Percentiles rank a stretch among this genome's conserved stretches.
phyloP scores from a whole-genome alignment of 2,113 vertebrate genomes.

The Thunnus thynnus region DNA sequence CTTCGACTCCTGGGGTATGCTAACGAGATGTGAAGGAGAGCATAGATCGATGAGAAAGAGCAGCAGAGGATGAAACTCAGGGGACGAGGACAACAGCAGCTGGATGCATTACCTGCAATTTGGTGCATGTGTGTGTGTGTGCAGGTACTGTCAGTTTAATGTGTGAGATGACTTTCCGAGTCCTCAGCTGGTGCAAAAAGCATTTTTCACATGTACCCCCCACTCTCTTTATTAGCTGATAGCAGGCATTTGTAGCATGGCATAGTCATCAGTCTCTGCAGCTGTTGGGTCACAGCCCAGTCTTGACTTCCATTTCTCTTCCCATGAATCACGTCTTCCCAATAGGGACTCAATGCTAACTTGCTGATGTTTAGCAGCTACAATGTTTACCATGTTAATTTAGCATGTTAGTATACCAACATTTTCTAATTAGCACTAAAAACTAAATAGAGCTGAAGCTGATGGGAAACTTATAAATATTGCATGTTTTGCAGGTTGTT shows the following conservation, averaged over 20 bases:
- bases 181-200: conserved; percentile 38
- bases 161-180: conserved; percentile 42
- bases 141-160: conserved; percentile 50
- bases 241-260: conserved; percentile 78
- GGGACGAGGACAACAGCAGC: conserved; percentile 46
- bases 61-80: conserved; percentile 59
- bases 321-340: conserved; percentile 7
- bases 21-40: conserved; percentile 61
- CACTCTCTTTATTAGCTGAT: conserved; percentile 75
- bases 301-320: conserved; percentile 72
- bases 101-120: conserved; percentile 42
- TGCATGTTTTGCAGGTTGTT: too few species aligned
- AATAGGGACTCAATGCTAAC: background rate
- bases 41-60: conserved; percentile 65
- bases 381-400: too few species aligned
- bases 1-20: conserved; percentile 51
- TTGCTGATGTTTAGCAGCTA: too few species aligned
- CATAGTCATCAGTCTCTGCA: conserved; percentile 82
- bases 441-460: too few species aligned
- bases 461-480: too few species aligned
- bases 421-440: too few species aligned
- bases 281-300: conserved; percentile 83
- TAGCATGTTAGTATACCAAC: too few species aligned
- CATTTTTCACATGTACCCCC: conserved; percentile 72
- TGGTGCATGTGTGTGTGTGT: conserved; percentile 41